These are phyloP conservation scores for Hirtodrosophila duncani DNA, from an alignment of 2,888 invertebrate genomes.

Conservation along the genomic window DNA sequence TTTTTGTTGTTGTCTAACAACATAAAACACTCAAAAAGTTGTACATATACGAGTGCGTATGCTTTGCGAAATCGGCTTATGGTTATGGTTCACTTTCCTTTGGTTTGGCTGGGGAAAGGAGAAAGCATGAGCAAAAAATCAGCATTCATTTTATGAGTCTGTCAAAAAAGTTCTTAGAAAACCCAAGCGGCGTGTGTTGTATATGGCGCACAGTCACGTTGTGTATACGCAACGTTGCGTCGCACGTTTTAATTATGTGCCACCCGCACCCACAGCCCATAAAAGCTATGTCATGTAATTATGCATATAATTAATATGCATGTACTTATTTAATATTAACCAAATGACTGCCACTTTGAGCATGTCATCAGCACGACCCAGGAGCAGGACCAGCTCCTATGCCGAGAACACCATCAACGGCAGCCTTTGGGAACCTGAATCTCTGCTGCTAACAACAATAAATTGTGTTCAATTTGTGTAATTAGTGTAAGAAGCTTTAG, in stretches of 20 bases:
- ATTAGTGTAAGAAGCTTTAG: conserved; percentile 55
- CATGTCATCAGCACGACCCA: conserved; percentile 29
- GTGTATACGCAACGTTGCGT: conserved; percentile 50
- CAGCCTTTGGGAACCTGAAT: conserved; percentile 1
- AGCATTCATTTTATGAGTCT: too few relatives aligned
- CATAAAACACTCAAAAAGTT: conserved; percentile 30
- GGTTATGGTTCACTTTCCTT: conserved; percentile 5
- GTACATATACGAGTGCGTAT: too few relatives aligned
- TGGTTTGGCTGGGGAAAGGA: conserved; percentile 13
- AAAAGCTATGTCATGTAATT: conserved; percentile 46
- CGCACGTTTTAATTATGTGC: conserved; percentile 49
- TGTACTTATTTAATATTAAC: conserved; percentile 57
- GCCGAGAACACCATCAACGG: conserved; percentile 14
- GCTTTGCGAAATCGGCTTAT: conserved; percentile 22
- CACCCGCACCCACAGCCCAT: conserved; percentile 5
- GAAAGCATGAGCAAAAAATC: neutral
- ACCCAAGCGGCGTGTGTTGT: too few relatives aligned
- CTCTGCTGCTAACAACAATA: conserved; percentile 34
- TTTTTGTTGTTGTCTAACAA: conserved; percentile 15
- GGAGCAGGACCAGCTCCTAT: neutral
- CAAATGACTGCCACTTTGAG: conserved; percentile 55
- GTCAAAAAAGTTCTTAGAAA: too few relatives aligned
- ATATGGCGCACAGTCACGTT: conserved; percentile 35
- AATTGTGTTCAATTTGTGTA: conserved; percentile 66
- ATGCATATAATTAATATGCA: conserved; percentile 69